A percentile compares a stretch with the other conserved stretches of the same genome.
These are phyloP conservation scores for human DNA, from an alignment of 2,113 vertebrate species.

Conservation along the genomic window GRCh38 chrX:7816501-7817000, in stretches of 20 bases:
- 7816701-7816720: not conserved
- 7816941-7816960: too few species aligned
- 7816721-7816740: not conserved
- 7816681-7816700: not conserved
- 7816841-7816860: too few species aligned
- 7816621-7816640: fast-evolving
- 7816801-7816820: not conserved
- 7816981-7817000: not conserved
- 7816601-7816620: not conserved
- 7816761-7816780: not conserved
- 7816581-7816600: not conserved
- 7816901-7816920: not conserved
- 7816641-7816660: fast-evolving
- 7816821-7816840: not conserved
- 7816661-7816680: not conserved
- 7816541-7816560: fast-evolving
- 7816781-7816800: not conserved
- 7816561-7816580: not conserved
- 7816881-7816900: not conserved
- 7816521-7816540: too few species aligned
- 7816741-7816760: not conserved
- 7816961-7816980: too few species aligned
- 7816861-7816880: not conserved
- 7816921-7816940: too few species aligned
- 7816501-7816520: not conserved